Evolutionary conservation across 1,140 invertebrate genomes (phyloP), one percentile per base, ranked within the genome.

Genomic region (Metopolophium dirhodum): DNA sequence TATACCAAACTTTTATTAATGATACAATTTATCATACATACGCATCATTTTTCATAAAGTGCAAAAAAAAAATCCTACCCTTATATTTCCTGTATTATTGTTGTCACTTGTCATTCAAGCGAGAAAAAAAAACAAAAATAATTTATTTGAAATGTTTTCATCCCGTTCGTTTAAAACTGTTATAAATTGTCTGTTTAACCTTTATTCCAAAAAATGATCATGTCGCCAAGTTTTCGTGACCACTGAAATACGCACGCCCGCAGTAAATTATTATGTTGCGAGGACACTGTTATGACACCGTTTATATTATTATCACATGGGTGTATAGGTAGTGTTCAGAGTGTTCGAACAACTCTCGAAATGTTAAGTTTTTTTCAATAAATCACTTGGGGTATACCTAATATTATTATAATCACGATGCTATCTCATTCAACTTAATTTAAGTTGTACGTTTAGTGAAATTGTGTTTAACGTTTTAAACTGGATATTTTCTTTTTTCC

Each of bases 21-120:
- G 61, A 77, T n/a, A 77, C 30, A n/a, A n/a, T 77, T 77, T 77
- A 77, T n/a, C n/a, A 35, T 77, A 77, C 14, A 77, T n/a, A n/a
- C 6, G 30, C n/a, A 77, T 77, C 61, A 20, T 77, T n/a, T 77
- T n/a, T 77, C 61, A n/a, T 77, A n/a, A 2, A n/a, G 30, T n/a
- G 14, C 14, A 68, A 41, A 41, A 41, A 68, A 77, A 77, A 77
- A 77, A 77, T 77, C 61, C 61, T n/a, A 77, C 61, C n/a, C n/a
- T 77, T 77, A 77, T 77, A 35, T 77, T 77, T 77, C 61, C 61
- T 77, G 61, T 77, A n/a, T 77, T 77, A n/a, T 77, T 77, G 61
- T 77, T 77, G 61, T 77, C 61, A 77, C 61, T 77, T 77, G 61
- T 77, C 61, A 77, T 77, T 77, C 61, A n/a, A n/a, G 61, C 14